Percentiles rank a stretch among this genome's conserved stretches.
Evolutionary conservation across 1,140 invertebrate species (phyloP).

Genomic region (Trypoxylus dichotomus): DNA sequence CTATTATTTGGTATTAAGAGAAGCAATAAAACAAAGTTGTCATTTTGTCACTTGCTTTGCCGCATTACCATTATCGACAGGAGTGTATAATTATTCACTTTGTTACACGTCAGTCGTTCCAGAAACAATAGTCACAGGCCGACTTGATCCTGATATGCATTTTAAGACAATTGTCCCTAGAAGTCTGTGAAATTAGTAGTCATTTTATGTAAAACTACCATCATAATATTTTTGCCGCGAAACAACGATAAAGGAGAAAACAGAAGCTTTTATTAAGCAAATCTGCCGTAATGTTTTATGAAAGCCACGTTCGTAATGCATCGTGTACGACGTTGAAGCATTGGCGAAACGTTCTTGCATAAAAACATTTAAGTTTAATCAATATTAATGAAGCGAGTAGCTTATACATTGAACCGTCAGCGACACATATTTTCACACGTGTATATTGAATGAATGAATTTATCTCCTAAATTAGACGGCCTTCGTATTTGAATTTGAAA

Average conservation of each 20-base stretch:
- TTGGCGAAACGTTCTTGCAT: neutral
- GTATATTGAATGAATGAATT: neutral
- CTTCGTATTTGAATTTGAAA: constrained; percentile 9
- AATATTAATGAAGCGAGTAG: constrained; percentile 4
- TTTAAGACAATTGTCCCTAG: neutral
- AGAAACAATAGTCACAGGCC: neutral
- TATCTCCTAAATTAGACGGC: constrained; percentile 1
- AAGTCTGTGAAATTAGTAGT: neutral
- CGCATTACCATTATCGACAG: no score
- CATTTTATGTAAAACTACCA: neutral
- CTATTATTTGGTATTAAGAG: no score
- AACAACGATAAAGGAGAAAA: neutral
- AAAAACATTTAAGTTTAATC: neutral
- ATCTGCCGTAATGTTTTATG: neutral
- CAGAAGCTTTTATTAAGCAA: neutral
- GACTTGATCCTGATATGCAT: neutral
- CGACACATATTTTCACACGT: neutral
- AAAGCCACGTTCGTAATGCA: neutral
- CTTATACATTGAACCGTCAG: neutral
- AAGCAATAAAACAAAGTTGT: no score
- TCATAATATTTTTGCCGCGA: neutral
- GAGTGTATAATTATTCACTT: neutral
- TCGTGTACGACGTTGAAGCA: neutral
- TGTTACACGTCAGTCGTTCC: neutral
- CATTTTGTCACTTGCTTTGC: no score